Conservation (phyloP, 1,140 invertebrate species). For the Aphaenogaster rudis region DNA sequence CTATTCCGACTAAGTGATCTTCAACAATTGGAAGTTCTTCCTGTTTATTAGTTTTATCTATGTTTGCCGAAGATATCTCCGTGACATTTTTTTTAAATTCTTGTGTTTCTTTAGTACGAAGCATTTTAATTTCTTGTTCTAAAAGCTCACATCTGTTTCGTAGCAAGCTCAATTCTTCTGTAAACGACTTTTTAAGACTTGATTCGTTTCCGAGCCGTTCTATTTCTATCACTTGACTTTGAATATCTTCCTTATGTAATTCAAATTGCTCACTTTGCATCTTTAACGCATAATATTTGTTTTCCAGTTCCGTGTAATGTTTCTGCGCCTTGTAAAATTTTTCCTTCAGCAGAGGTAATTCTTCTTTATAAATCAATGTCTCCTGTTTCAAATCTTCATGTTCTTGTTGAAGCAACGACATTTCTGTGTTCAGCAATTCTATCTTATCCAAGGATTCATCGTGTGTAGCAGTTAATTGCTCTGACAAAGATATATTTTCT, state of each 20-base stretch:
- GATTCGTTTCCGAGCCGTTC: slow-evolving; percentile 73
- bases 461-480: slow-evolving; percentile 78
- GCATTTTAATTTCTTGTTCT: slow-evolving; percentile 26
- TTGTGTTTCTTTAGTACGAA: slow-evolving; percentile 59
- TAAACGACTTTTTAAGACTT: background rate
- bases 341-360: slow-evolving; percentile 83
- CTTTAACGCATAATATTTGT: slow-evolving; percentile 82
- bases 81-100: background rate
- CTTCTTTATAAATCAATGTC: slow-evolving; percentile 61
- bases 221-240: slow-evolving; percentile 63
- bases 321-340: slow-evolving; percentile 82
- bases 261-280: slow-evolving; percentile 83
- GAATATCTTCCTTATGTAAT: slow-evolving; percentile 69
- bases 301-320: slow-evolving; percentile 85
- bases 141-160: slow-evolving; percentile 41
- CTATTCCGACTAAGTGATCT: background rate
- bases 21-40: slow-evolving; percentile 2
- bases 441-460: slow-evolving; percentile 82
- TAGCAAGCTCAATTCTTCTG: slow-evolving; percentile 47
- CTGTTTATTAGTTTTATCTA: slow-evolving; percentile 1
- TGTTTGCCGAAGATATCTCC: slow-evolving; percentile 22
- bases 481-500: slow-evolving; percentile 78
- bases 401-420: slow-evolving; percentile 84
- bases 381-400: slow-evolving; percentile 83
- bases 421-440: slow-evolving; percentile 85